Evolutionary conservation across 2,888 invertebrate genomes (phyloP), one percentile per base, ranked within the genome.

Genomic region (Papilio demoleus): DNA sequence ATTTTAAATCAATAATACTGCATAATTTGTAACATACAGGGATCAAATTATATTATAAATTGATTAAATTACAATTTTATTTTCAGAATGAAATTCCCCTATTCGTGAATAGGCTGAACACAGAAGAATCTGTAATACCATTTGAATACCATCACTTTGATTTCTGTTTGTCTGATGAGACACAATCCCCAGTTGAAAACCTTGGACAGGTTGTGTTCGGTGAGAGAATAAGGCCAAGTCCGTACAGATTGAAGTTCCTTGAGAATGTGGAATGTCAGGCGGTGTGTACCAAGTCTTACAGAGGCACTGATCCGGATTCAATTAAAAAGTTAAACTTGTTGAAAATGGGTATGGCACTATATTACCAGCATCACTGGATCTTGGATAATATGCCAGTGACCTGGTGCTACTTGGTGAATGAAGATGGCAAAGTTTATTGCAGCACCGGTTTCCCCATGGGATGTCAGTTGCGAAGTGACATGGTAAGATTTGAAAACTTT

Each of bases 351-450:
- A 98, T 99, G 93, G 96, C 96, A 70, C 93, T 98, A 65, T 99
- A 99, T 87, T 99, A 99, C 87, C 98, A 99, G 80, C 99, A 99
- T 88, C 99, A 99, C 87, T 99, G 99, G 99, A 97, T 98, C 79
- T 94, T 97, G 72, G 99, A 99, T 89, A 99, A 99, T 85, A 99
- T 99, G 99, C 99, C 99, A 0, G 97, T 99, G 1, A 99, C 99
- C 0, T 99, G 98, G 97, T 99, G 99, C 87, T 98, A 98, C 86
- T 82, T 95, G 67, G 95, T 96, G 71, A 95, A 95, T 76, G 95
- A 95, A 74, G 90, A 88, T 56, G 93, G 93, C 17, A 94, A 95
- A 75, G 95, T 95, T 71, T 97, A 96, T 83, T 99, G 99, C 85
- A 97, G 97, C 72, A 97, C 97, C 50, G 99, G 99, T 11, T 99